These are phyloP conservation scores for Dicranocentrus wangi DNA, from an alignment of 2,888 invertebrate species.

Conservation along the genomic window DNA sequence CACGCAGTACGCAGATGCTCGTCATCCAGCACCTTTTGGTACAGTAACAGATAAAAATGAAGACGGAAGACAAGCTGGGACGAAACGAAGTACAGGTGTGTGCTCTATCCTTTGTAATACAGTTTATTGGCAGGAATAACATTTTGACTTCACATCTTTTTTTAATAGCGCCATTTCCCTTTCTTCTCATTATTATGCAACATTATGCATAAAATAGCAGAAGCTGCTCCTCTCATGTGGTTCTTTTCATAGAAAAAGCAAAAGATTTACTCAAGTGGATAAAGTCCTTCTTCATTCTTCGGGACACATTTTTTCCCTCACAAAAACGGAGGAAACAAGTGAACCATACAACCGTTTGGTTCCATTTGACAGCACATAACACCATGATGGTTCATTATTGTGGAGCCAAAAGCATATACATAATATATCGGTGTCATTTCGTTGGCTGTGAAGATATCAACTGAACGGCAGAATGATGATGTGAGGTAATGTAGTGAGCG, in stretches of 20 bases:
- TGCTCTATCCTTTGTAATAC: background rate
- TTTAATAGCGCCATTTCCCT: conserved; percentile 41
- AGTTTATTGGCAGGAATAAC: background rate
- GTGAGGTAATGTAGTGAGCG: conserved; percentile 1
- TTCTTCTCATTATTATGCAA: conserved; percentile 48
- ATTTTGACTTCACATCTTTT: conserved; percentile 44
- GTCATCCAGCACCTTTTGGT: conserved; percentile 17
- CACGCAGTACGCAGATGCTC: background rate
- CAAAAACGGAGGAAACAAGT: conserved; percentile 38
- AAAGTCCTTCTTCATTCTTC: conserved; percentile 35
- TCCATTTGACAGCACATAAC: conserved; percentile 42
- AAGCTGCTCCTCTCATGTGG: conserved; percentile 16
- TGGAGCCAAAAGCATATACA: conserved; percentile 20
- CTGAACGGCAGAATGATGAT: background rate
- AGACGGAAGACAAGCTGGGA: too few relatives aligned
- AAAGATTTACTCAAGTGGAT: conserved; percentile 48
- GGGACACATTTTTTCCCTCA: background rate
- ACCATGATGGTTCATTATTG: background rate
- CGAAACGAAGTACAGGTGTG: conserved; percentile 29
- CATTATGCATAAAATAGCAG: background rate
- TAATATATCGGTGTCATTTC: conserved; percentile 2
- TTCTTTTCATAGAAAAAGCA: conserved; percentile 24
- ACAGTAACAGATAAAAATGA: background rate
- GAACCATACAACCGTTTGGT: conserved; percentile 50
- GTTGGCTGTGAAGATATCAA: background rate